These are phyloP conservation scores for Chrysolina oricalcia DNA, from an alignment of 2,888 invertebrate genomes.

Conservation along the genomic window DNA sequence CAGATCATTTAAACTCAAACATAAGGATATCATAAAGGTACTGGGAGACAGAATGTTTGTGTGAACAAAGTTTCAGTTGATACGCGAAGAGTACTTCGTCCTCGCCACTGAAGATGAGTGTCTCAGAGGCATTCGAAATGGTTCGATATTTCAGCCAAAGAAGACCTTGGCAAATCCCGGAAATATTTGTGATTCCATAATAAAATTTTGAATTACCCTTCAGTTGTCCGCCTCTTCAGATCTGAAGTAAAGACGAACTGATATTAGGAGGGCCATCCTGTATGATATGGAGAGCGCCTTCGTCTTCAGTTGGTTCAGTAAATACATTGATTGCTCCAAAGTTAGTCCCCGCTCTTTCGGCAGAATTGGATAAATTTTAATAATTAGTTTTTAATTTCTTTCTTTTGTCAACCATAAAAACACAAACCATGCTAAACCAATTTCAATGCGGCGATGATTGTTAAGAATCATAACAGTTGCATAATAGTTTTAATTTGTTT, in stretches of 20 bases:
- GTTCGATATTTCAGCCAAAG: no score
- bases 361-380: background rate
- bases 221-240: no score
- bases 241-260: background rate
- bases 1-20: no score
- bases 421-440: background rate
- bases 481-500: background rate
- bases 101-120: no score
- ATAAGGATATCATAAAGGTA: no score
- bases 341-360: background rate
- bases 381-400: constrained; percentile 3
- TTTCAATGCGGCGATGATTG: background rate
- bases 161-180: no score
- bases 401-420: constrained; percentile 6
- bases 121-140: no score
- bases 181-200: no score
- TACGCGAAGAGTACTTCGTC: no score
- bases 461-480: background rate
- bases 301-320: background rate
- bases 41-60: no score
- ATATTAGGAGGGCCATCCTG: background rate
- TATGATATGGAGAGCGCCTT: background rate
- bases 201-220: no score
- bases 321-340: background rate
- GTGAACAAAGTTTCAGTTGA: no score